These are phyloP conservation scores for Actinia tenebrosa DNA, from an alignment of 64 coral and sea anemone species.

Conservation along the genomic window DNA sequence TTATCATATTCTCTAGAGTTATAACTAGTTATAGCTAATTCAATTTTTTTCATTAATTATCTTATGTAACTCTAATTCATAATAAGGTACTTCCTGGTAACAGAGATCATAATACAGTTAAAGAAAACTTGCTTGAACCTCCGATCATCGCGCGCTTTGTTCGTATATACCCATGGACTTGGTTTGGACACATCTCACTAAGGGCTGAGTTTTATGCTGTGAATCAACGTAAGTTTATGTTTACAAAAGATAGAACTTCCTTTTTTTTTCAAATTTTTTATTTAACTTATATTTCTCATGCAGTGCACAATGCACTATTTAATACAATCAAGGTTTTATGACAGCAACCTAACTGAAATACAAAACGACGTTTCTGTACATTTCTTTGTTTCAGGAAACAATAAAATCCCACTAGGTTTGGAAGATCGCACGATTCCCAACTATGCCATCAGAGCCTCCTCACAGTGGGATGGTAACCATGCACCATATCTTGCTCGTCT, in stretches of 20 bases:
- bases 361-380: not conserved
- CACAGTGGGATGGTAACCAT: slow-evolving; percentile 2
- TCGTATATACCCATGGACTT: slow-evolving; percentile 13
- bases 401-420: slow-evolving; percentile 29
- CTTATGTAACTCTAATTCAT: not conserved
- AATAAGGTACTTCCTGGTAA: slow-evolving; percentile 6
- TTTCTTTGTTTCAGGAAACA: not conserved
- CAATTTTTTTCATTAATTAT: not conserved
- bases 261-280: too few species aligned
- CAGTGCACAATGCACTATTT: too few species aligned
- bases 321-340: not conserved
- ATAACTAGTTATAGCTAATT: too few species aligned
- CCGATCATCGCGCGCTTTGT: slow-evolving; percentile 12
- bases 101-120: slow-evolving; percentile 22
- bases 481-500: slow-evolving; percentile 8
- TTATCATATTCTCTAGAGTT: too few species aligned
- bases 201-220: slow-evolving; percentile 9
- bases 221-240: not conserved
- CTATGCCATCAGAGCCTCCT: slow-evolving; percentile 8
- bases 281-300: too few species aligned
- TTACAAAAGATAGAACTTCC: too few species aligned
- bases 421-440: slow-evolving; percentile 7
- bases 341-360: not conserved
- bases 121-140: slow-evolving; percentile 1
- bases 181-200: slow-evolving; percentile 1